Evolutionary conservation across 2,888 invertebrate species (phyloP), one percentile per base, ranked within the genome.

Genomic region (Lycophotia porphyrea): DNA sequence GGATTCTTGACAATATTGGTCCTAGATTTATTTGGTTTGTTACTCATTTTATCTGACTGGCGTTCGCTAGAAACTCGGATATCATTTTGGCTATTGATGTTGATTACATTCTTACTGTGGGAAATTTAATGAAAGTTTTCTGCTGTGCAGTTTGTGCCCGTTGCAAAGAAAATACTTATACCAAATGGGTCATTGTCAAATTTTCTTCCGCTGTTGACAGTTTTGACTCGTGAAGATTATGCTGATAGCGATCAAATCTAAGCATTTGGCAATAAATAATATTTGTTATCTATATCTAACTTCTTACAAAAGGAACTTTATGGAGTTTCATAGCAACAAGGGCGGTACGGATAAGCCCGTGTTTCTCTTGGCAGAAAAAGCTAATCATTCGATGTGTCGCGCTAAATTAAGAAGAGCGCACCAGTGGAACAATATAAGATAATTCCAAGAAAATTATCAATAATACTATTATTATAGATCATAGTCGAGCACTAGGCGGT

Each of bases 1-100:
- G 92, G 91, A 65, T 93, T 92, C 80, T 93, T 93, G 5, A 90
- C 89, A 86, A 87, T 91, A 8, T 31, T 55, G 70, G 86, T 86
- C 11, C 5, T 27, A 44, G 24, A 4, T 0, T 34, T 0, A 18
- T 39, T 63, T 21, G 39, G 52, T 84, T 42, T 75, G 34, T 1
- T n/a, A 74, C 44, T 80, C 81, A 81, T 81, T 49, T 27, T 84
- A 61, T 31, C 39, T 65, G 36, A 42, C 27, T 65, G 34, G 34
- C 5, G 11, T 34, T 71, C 7, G n/a, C 21, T 36, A 42, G 11
- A 61, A 72, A 36, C 31, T 39, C 39, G 13, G 31, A 34, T 76
- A 44, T 55, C 85, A 84, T 84, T 73, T 76, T 84, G 85, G 42
- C 49, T 71, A 42, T 71, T 76, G 24, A 24, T 60, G 66, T 31